phyloP scores from a whole-genome alignment of 2,797 vertebrate genomes.

The Schizopygopsis pylzovi region DNA sequence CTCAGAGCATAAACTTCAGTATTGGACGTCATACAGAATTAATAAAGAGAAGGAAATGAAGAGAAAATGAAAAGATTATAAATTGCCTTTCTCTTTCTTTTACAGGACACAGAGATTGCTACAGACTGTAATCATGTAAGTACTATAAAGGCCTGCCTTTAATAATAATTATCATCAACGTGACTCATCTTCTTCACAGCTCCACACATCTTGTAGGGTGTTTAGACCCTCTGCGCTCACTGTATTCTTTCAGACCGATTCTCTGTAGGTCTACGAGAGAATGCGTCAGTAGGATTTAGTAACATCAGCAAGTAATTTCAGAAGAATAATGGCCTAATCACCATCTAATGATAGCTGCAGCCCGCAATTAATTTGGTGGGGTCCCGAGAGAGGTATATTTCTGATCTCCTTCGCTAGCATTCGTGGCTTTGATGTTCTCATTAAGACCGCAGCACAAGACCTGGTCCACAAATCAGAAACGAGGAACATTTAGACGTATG shows the following conservation, averaged over 20 bases:
- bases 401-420: conserved; percentile 19
- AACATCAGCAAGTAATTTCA: conserved; percentile 38
- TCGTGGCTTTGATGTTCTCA: conserved; percentile 38
- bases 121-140: conserved; percentile 61
- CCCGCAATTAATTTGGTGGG: conserved; percentile 20
- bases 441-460: conserved; percentile 2
- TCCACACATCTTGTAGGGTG: background rate
- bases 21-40: background rate
- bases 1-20: background rate
- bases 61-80: background rate
- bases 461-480: conserved; percentile 19
- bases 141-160: background rate
- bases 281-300: conserved; percentile 25
- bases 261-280: conserved; percentile 6
- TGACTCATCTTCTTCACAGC: conserved; percentile 24
- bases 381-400: conserved; percentile 30
- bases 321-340: conserved; percentile 40
- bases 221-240: background rate
- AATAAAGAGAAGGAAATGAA: background rate
- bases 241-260: background rate
- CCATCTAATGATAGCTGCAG: conserved; percentile 19
- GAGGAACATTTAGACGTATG: background rate
- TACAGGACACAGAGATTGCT: conserved; percentile 54
- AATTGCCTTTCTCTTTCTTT: conserved; percentile 24
- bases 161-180: background rate